phyloP scores from a whole-genome alignment of 1,140 invertebrate genomes.

The Dolichoris vasculosae region DNA sequence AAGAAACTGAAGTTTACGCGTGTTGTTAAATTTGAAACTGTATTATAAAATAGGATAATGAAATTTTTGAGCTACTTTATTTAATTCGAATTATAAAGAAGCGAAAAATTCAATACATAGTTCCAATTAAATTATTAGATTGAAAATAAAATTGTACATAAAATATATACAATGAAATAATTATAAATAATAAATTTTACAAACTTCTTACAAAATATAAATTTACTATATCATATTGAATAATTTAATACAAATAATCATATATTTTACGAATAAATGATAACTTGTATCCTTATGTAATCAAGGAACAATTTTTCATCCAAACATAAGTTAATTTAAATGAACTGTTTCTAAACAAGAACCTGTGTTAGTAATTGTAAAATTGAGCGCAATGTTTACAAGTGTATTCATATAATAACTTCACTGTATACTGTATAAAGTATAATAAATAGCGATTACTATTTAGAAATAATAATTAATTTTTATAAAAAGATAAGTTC shows the following conservation, averaged over 20 bases:
- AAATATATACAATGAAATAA: not conserved
- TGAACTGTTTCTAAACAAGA: not conserved
- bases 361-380: constrained; percentile 3
- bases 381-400: not conserved
- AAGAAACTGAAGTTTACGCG: not conserved
- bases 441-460: constrained; percentile 10
- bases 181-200: not conserved
- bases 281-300: not conserved
- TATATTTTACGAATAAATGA: not conserved
- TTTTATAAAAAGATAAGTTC: not conserved
- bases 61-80: not conserved
- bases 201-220: not conserved
- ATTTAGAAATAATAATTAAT: not conserved
- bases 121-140: not conserved
- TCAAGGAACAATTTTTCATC: not conserved
- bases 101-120: not conserved
- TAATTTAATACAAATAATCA: not conserved
- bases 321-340: constrained; percentile 1
- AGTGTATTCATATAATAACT: constrained; percentile 1
- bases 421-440: constrained; percentile 16
- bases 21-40: not conserved
- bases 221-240: not conserved
- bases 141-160: constrained; percentile 19
- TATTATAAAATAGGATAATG: not conserved
- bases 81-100: not conserved